A percentile compares a stretch with the other conserved stretches of the same genome.
Conservation (phyloP, 2,113 vertebrate species). For the Dicrurus megarhynchus region DNA sequence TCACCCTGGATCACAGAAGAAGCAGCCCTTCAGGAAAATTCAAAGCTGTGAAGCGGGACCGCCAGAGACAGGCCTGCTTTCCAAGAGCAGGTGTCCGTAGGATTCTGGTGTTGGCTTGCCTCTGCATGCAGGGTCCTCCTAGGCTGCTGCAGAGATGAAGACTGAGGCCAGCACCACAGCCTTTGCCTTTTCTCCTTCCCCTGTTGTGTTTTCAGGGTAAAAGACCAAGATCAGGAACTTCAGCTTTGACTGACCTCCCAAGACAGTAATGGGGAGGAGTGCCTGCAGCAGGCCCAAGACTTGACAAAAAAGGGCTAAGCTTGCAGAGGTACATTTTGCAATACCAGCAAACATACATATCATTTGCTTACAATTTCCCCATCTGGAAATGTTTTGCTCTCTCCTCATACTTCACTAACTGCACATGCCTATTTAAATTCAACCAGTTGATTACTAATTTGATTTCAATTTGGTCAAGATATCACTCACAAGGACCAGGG, state of each 20-base stretch:
- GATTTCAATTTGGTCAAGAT: conserved; percentile 4
- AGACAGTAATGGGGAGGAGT: background rate
- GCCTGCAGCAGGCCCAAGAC: background rate
- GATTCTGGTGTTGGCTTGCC: background rate
- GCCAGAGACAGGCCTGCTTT: background rate
- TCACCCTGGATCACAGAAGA: background rate
- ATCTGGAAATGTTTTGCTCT: conserved; percentile 37
- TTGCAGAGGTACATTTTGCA: background rate
- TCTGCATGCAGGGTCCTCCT: background rate
- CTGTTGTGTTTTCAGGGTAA: background rate
- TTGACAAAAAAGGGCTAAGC: background rate
- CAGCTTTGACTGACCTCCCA: background rate
- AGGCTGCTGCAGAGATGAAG: background rate
- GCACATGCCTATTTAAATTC: background rate
- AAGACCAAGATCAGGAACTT: background rate
- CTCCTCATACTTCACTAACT: background rate
- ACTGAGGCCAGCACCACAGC: background rate
- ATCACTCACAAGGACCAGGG: background rate
- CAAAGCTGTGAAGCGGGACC: background rate
- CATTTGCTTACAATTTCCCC: background rate
- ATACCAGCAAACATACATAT: background rate
- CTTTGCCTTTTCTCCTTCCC: background rate
- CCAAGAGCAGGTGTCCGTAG: background rate
- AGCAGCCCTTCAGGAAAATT: background rate
- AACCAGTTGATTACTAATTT: conserved; percentile 11